Percentiles rank a stretch among this genome's conserved stretches.
These are phyloP conservation scores for Drosophila anceps DNA, from an alignment of 2,888 invertebrate species.

Conservation along the genomic window DNA sequence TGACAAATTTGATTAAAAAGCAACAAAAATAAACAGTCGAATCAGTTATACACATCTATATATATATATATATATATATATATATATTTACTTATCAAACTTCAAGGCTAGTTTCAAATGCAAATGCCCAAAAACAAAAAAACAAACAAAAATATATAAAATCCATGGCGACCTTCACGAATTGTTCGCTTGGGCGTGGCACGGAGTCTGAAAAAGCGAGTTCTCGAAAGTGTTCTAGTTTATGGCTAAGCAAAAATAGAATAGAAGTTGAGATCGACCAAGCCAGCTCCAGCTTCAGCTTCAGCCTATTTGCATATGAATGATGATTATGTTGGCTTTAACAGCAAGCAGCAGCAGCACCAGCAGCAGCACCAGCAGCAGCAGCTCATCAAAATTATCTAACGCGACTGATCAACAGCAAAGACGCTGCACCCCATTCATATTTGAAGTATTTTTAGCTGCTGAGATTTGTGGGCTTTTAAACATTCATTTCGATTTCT, in stretches of 20 bases:
- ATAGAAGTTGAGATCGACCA: neutral
- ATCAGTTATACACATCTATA: slow-evolving; percentile 3
- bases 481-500: slow-evolving; percentile 5
- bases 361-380: no score
- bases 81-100: slow-evolving; percentile 42
- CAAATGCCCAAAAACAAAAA: slow-evolving; percentile 41
- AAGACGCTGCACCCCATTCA: slow-evolving; percentile 5
- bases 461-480: neutral
- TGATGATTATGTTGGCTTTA: slow-evolving; percentile 7
- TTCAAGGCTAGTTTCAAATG: slow-evolving; percentile 47
- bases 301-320: slow-evolving; percentile 47
- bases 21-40: slow-evolving; percentile 12
- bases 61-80: neutral
- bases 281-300: no score
- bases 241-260: slow-evolving; percentile 2
- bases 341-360: no score
- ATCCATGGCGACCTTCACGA: slow-evolving; percentile 39
- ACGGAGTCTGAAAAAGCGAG: slow-evolving; percentile 11
- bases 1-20: slow-evolving; percentile 44
- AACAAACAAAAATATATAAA: slow-evolving; percentile 4
- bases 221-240: slow-evolving; percentile 52
- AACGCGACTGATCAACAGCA: neutral
- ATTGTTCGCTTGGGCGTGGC: slow-evolving; percentile 42
- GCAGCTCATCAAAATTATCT: slow-evolving; percentile 13
- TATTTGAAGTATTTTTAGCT: neutral